Conservation (phyloP, 2,113 vertebrate genomes). For the Salvelinus sp. region DNA sequence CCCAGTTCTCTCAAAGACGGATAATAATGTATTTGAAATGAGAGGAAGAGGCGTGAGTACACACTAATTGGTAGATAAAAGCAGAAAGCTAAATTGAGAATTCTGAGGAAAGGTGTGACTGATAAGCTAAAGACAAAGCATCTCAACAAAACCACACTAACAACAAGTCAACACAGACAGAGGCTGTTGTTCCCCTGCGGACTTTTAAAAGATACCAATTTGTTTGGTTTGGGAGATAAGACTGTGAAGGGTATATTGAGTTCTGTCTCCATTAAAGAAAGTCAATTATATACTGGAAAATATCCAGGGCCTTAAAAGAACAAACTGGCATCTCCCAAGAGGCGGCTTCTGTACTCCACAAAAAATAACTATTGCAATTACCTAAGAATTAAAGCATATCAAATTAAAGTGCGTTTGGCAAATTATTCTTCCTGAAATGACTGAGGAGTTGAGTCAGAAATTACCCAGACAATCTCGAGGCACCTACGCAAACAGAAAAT, state of each 20-base stretch:
- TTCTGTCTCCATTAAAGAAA: constrained; percentile 3
- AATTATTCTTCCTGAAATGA: constrained; percentile 9
- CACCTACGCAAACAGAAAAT: not conserved
- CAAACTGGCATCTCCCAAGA: too few species aligned
- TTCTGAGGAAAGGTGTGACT: constrained; percentile 7
- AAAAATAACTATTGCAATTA: not conserved
- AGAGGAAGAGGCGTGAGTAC: constrained; percentile 20
- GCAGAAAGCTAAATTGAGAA: not conserved
- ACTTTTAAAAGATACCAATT: constrained; percentile 30
- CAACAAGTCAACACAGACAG: not conserved
- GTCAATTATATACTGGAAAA: constrained; percentile 19
- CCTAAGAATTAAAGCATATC: not conserved
- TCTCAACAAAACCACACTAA: not conserved
- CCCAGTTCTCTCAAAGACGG: constrained; percentile 11
- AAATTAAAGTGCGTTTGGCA: not conserved
- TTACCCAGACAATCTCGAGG: not conserved
- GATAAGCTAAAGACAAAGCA: not conserved
- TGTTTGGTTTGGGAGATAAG: constrained; percentile 16
- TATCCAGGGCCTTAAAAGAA: not conserved
- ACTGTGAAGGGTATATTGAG: not conserved
- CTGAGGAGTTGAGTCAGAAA: not conserved
- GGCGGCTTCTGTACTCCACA: not conserved
- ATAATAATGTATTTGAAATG: not conserved
- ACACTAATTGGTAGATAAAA: constrained; percentile 13
- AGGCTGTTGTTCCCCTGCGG: constrained; percentile 13